Evolutionary conservation across 92 coral and sea anemone genomes (phyloP), one percentile per base, ranked within the genome.

Genomic region (Isaurus tuberculatus): DNA sequence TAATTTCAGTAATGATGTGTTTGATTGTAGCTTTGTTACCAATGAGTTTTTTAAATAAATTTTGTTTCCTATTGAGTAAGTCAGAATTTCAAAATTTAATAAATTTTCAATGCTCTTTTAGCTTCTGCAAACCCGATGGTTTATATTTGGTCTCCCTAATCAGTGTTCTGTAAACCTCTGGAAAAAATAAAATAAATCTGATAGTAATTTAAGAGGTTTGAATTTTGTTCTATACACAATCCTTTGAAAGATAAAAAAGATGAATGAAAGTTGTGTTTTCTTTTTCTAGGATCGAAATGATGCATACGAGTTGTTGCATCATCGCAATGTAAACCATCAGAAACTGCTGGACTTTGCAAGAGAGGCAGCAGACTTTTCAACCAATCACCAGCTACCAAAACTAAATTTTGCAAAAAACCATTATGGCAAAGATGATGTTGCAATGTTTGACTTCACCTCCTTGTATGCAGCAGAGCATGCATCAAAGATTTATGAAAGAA

Each of bases 391-490:
- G 79, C 89, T 96, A 55, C 99, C 99, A 3, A 87, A 90, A 49
- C 57, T 94, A 49, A 98, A 96, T 65, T 96, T 92, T 87, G 99
- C 99, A 5, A 29, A 90, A 33, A 96, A 92, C 44, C 94, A 92
- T 69, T 92, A 92, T 49, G 65, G 86, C 65, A 91, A 87, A 58
- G 99, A 96, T 65, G 99, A 96, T 80, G 97, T 96, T 10, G 99
- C 99, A 8, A 96, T 96, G 99, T 96, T 96, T 81, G 99, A 96
- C 80, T 96, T 96, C 80, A 96, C 99, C 0, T 96, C 99, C 5
- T 86, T 96, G 70, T 96, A 94, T 83, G 98, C 97, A 60, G 95
- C 99, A 0, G 97, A 96, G 64, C 79, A 96, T 81, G 97, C 99
- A 23, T 88, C 97, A 8, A 96, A 89, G 75, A 89, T 96, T 42